A percentile compares a stretch with the other conserved stretches of the same genome.
These are phyloP conservation scores for Daktulosphaira vitifoliae DNA, from an alignment of 1,140 invertebrate species.

Conservation along the genomic window DNA sequence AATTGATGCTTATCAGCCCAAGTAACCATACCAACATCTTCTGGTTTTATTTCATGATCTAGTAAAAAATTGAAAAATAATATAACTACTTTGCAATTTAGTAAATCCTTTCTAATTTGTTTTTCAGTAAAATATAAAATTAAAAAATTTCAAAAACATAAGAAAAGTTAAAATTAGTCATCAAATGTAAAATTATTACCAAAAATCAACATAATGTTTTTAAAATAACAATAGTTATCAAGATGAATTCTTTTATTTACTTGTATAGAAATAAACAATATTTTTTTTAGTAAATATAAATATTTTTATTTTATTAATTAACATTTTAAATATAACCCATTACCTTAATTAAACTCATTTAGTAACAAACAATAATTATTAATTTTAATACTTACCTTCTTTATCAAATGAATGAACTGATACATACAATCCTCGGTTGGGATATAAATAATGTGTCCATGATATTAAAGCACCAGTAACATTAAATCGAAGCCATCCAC, in stretches of 20 bases:
- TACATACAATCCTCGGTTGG: constrained; percentile 85
- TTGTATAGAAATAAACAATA: too few species aligned
- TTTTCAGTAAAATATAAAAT: background rate
- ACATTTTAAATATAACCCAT: too few species aligned
- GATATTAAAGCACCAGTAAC: constrained; percentile 60
- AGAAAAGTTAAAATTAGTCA: background rate
- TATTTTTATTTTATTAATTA: too few species aligned
- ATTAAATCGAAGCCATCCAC: constrained; percentile 72
- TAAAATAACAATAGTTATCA: too few species aligned
- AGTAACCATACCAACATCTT: constrained; percentile 70
- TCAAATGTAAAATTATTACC: background rate
- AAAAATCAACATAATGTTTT: too few species aligned
- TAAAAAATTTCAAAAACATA: background rate
- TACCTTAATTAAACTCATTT: too few species aligned
- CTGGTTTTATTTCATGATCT: constrained; percentile 70
- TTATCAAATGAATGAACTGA: constrained; percentile 61
- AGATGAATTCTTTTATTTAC: too few species aligned
- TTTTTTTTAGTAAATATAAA: too few species aligned
- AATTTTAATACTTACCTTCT: constrained; percentile 52
- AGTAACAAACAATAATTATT: too few species aligned
- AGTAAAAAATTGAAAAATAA: constrained; percentile 38
- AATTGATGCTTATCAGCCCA: constrained; percentile 52
- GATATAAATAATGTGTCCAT: constrained; percentile 66
- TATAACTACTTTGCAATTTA: background rate
- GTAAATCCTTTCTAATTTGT: background rate